These are phyloP conservation scores for Peribatodes rhomboidaria DNA, from an alignment of 2,888 invertebrate genomes.

Conservation along the genomic window DNA sequence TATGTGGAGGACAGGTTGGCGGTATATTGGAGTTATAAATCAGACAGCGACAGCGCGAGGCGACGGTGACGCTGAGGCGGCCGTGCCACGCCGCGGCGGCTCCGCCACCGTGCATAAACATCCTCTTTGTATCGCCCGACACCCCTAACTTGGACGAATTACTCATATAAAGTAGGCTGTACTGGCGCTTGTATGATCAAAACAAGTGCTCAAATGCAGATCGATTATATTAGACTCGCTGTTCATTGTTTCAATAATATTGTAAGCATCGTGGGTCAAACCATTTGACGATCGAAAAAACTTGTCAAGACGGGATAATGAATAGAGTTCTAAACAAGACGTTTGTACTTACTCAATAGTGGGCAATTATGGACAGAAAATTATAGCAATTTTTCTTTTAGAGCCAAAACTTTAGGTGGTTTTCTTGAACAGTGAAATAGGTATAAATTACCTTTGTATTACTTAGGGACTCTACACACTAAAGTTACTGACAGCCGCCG, in stretches of 20 bases:
- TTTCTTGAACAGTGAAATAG: too few species aligned
- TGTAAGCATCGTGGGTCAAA: not conserved
- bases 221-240: not conserved
- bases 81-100: constrained; percentile 62
- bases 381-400: too few species aligned
- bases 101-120: constrained; percentile 72
- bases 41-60: constrained; percentile 66
- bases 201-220: not conserved
- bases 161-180: constrained; percentile 9
- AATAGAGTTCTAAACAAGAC: too few species aligned
- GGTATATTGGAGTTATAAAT: constrained; percentile 85
- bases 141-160: constrained; percentile 22
- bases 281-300: too few species aligned
- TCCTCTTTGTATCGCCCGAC: constrained; percentile 49
- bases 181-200: constrained; percentile 20
- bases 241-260: too few species aligned
- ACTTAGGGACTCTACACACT: too few species aligned
- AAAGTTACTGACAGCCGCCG: too few species aligned
- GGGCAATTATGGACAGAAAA: too few species aligned
- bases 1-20: constrained; percentile 81
- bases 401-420: too few species aligned
- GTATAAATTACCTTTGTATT: too few species aligned
- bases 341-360: too few species aligned
- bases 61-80: constrained; percentile 56
- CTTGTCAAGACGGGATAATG: too few species aligned